Conservation (phyloP, 1,140 invertebrate genomes). For the Rhopalosiphum padi region DNA sequence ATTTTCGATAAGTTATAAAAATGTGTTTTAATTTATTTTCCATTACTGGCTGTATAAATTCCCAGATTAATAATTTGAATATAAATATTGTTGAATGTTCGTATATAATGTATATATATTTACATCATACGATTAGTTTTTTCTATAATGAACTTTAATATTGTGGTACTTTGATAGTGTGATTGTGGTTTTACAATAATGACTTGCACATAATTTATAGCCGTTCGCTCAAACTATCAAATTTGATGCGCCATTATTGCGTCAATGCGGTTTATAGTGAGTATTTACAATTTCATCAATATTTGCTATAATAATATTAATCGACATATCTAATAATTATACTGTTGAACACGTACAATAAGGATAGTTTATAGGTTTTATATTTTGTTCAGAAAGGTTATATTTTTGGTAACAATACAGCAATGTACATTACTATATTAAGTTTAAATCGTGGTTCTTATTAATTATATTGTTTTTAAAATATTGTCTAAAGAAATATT, state of each 20-base stretch:
- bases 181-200: background rate
- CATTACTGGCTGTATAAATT: background rate
- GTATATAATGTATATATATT: background rate
- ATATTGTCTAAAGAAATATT: background rate
- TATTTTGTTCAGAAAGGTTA: background rate
- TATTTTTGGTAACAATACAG: background rate
- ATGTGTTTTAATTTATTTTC: background rate
- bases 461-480: too few species aligned
- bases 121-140: background rate
- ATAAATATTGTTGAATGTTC: too few species aligned
- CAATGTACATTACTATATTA: background rate
- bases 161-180: background rate
- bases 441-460: background rate
- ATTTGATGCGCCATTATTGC: background rate
- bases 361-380: background rate
- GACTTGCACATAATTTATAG: background rate
- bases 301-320: background rate
- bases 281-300: background rate
- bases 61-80: background rate
- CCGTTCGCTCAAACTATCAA: background rate
- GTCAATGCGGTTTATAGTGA: background rate
- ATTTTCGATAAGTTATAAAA: background rate
- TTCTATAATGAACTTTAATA: background rate
- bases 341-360: background rate
- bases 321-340: background rate